Percentiles rank a stretch among this genome's conserved stretches.
phyloP scores from a whole-genome alignment of 30 jellyfish, hydroid and myxozoan species.

The Hydractinia echinata region DNA sequence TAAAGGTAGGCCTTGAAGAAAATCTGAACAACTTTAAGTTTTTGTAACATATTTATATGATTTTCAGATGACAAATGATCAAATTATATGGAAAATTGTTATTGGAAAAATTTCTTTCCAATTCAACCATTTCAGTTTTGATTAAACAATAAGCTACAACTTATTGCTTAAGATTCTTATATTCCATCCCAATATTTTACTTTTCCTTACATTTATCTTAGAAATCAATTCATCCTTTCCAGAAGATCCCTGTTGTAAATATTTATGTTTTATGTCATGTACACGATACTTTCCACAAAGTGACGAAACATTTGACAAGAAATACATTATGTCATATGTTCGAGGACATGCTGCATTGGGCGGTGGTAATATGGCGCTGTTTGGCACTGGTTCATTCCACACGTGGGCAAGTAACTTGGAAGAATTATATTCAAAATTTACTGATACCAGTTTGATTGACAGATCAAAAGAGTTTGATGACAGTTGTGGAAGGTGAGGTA shows the following conservation, averaged over 20 bases:
- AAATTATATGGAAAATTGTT: too few relatives aligned
- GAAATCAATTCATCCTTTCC: constrained; percentile 5
- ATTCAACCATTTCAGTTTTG: too few relatives aligned
- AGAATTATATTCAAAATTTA: constrained; percentile 48
- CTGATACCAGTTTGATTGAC: constrained; percentile 63
- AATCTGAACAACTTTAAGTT: too few relatives aligned
- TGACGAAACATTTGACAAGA: constrained; percentile 39
- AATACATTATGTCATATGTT: constrained; percentile 46
- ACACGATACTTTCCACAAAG: constrained; percentile 74
- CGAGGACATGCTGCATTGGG: constrained; percentile 93
- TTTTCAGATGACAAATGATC: background rate
- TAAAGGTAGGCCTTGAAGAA: constrained; percentile 37
- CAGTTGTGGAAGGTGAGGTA: constrained; percentile 68
- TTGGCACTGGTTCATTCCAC: constrained; percentile 92
- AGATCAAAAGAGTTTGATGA: constrained; percentile 62
- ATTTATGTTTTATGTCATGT: constrained; percentile 86
- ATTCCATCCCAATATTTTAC: background rate
- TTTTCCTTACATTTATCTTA: background rate
- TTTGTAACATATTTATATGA: background rate
- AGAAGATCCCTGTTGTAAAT: constrained; percentile 35
- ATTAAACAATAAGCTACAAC: background rate
- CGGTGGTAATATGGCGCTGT: constrained; percentile 84
- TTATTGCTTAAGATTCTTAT: background rate
- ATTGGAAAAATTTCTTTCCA: too few relatives aligned
- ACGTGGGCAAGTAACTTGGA: constrained; percentile 80